Percentiles rank a stretch among this genome's conserved stretches.
Evolutionary conservation across 2,888 invertebrate genomes (phyloP).

Genomic region (Eupithecia subfuscata): DNA sequence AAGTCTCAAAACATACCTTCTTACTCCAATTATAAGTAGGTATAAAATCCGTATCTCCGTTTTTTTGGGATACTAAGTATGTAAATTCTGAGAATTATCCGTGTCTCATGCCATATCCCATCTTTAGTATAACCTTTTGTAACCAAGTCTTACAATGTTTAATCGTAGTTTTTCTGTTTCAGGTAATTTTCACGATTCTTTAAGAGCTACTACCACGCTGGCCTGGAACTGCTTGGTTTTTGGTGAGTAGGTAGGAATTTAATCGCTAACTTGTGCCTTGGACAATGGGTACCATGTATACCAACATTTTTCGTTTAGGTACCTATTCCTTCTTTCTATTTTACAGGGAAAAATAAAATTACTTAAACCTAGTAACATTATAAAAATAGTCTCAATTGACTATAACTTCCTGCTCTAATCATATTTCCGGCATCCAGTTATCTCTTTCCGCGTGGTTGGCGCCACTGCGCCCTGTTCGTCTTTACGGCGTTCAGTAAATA

Average conservation of each 20-base stretch:
- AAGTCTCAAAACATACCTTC: background rate
- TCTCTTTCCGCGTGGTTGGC: slow-evolving; percentile 63
- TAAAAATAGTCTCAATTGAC: slow-evolving; percentile 23
- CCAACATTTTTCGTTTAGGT: background rate
- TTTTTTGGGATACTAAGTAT: too few species aligned
- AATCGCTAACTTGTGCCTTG: background rate
- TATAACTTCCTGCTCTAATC: slow-evolving; percentile 42
- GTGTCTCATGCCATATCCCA: background rate
- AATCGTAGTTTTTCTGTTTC: slow-evolving; percentile 45
- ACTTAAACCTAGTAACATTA: background rate
- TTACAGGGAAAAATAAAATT: background rate
- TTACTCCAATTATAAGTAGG: background rate
- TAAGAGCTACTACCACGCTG: background rate
- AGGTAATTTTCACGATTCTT: slow-evolving; percentile 48
- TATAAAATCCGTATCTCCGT: background rate
- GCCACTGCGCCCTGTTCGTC: slow-evolving; percentile 51
- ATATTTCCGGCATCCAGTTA: slow-evolving; percentile 43
- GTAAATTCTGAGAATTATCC: too few species aligned
- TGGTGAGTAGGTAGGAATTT: background rate
- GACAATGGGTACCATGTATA: background rate
- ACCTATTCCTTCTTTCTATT: background rate
- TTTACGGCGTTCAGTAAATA: slow-evolving; percentile 56
- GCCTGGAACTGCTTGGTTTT: background rate
- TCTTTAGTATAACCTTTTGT: background rate
- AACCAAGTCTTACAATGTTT: background rate